Evolutionary conservation across 2,113 vertebrate species (phyloP).

Genomic region (Motacilla tschutschensis): DNA sequence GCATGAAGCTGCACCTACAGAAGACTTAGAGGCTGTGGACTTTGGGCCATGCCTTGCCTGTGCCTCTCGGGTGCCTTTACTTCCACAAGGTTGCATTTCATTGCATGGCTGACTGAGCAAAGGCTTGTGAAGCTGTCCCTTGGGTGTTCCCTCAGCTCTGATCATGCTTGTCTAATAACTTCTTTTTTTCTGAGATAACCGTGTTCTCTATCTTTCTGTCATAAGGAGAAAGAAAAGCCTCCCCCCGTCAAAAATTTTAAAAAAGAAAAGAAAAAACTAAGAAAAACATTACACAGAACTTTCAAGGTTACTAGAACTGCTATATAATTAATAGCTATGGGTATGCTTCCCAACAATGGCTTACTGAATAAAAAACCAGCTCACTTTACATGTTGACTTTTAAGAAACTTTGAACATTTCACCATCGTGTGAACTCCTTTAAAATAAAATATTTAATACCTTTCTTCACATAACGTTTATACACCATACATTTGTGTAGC

Average conservation of each 20-base stretch:
- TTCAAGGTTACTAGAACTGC: conserved; percentile 1
- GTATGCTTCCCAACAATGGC: not conserved
- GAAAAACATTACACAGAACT: not conserved
- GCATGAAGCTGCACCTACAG: not conserved
- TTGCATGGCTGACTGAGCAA: conserved; percentile 48
- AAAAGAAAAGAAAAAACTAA: not conserved
- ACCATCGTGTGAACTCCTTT: not conserved
- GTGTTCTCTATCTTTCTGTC: conserved; percentile 27
- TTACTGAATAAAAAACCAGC: not conserved
- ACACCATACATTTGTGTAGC: not conserved
- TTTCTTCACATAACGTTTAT: not conserved
- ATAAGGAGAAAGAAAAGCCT: not conserved
- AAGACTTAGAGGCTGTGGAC: not conserved
- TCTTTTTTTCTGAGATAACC: not conserved
- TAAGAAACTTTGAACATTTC: not conserved
- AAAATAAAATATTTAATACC: not conserved
- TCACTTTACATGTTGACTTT: not conserved
- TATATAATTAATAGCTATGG: not conserved
- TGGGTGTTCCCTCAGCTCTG: conserved; percentile 46
- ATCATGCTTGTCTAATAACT: conserved; percentile 55
- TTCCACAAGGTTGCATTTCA: conserved; percentile 60
- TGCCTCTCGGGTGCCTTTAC: conserved; percentile 46
- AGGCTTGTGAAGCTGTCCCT: conserved; percentile 34
- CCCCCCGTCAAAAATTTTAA: fast-evolving
- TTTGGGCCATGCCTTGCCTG: not conserved